Evolutionary conservation across 2,113 vertebrate species (phyloP).

Genomic region (Pachyramphus minor): DNA sequence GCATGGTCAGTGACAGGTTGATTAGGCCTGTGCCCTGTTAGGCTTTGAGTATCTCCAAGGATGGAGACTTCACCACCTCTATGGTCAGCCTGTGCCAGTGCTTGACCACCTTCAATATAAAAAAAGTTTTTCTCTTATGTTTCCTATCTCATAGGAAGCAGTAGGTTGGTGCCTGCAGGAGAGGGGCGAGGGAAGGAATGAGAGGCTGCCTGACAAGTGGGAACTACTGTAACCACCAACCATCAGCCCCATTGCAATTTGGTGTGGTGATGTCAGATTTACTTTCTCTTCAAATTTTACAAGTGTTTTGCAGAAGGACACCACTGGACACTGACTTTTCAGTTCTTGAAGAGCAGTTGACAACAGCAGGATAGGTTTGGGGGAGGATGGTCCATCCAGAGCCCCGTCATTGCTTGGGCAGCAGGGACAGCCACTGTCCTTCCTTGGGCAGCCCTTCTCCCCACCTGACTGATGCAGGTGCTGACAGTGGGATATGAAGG

Average conservation of each 20-base stretch:
- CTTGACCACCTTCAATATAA: neutral
- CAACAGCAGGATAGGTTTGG: neutral
- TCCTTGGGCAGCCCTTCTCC: neutral
- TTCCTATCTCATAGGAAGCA: neutral
- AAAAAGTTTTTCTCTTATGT: neutral
- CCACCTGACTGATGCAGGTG: neutral
- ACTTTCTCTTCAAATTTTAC: neutral
- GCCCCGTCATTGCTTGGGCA: rapidly evolving
- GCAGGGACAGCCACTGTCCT: neutral
- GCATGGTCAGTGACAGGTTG: neutral
- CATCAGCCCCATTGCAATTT: neutral
- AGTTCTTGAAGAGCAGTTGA: neutral
- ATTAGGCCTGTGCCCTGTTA: neutral
- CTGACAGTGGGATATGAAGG: neutral
- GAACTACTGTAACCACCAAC: neutral
- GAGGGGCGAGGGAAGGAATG: neutral
- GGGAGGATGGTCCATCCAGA: neutral
- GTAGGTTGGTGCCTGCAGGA: neutral
- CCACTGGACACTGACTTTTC: neutral
- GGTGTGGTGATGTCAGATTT: neutral
- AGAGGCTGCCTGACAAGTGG: neutral
- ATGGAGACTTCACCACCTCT: neutral
- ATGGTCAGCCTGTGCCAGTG: neutral
- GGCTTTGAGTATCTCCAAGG: neutral
- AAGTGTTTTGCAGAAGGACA: neutral